phyloP scores from a whole-genome alignment of 2,113 vertebrate genomes.

The Naja naja region DNA sequence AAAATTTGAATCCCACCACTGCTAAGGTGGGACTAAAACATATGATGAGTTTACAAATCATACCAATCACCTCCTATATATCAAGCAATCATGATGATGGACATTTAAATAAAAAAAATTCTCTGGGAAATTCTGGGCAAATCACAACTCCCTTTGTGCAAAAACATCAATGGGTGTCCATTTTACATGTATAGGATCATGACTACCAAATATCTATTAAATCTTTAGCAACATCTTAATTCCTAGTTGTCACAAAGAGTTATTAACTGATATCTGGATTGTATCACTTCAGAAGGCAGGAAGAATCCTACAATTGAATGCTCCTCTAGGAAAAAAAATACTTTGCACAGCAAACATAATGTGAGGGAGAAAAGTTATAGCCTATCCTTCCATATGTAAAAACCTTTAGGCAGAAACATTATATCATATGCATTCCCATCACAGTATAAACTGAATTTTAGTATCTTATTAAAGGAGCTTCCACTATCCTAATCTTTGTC shows the following conservation, averaged over 20 bases:
- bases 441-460: background rate
- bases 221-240: background rate
- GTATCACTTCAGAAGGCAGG: background rate
- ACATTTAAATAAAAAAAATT: background rate
- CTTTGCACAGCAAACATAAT: background rate
- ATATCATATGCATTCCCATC: background rate
- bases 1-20: no score
- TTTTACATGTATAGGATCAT: background rate
- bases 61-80: background rate
- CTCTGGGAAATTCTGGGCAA: background rate
- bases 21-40: background rate
- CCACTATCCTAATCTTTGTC: background rate
- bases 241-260: background rate
- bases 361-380: background rate
- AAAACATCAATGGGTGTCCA: background rate
- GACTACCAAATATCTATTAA: background rate
- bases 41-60: background rate
- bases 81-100: background rate
- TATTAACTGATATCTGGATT: background rate
- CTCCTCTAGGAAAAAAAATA: background rate
- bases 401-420: background rate
- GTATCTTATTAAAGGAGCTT: background rate
- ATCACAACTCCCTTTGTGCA: background rate
- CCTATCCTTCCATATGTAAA: background rate
- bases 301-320: background rate